These are phyloP conservation scores for Hololepta plana DNA, from an alignment of 2,888 invertebrate species.

Conservation along the genomic window DNA sequence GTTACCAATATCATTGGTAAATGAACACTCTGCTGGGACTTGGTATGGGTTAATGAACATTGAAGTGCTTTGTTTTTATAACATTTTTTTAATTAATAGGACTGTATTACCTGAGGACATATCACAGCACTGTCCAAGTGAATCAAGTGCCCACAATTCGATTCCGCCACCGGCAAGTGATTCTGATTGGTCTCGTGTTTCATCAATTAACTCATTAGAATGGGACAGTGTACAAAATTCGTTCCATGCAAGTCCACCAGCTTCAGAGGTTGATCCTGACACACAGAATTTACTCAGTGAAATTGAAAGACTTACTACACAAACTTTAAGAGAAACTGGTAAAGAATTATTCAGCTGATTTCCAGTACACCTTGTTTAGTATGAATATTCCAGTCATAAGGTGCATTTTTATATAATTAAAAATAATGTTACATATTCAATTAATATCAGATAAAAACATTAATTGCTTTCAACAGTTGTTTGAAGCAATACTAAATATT, in stretches of 20 bases:
- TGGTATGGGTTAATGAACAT: conserved; percentile 22
- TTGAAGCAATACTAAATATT: not conserved
- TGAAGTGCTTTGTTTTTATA: conserved; percentile 1
- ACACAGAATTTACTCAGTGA: conserved; percentile 45
- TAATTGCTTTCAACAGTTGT: too few species aligned
- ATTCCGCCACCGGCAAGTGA: conserved; percentile 15
- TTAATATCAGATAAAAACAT: too few species aligned
- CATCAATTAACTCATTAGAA: conserved; percentile 47
- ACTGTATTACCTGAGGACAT: conserved; percentile 10
- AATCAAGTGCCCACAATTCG: conserved; percentile 16
- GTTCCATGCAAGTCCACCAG: conserved; percentile 21
- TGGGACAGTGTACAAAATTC: conserved; percentile 42
- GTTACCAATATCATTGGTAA: conserved; percentile 20
- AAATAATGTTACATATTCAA: too few species aligned
- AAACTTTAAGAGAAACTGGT: conserved; percentile 46
- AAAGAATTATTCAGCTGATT: conserved; percentile 24
- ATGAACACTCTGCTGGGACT: conserved; percentile 24
- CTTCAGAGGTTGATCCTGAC: conserved; percentile 39
- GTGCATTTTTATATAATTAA: too few species aligned
- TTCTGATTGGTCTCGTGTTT: conserved; percentile 39
- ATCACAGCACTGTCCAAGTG: conserved; percentile 10
- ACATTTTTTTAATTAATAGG: not conserved
- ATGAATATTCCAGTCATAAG: too few species aligned
- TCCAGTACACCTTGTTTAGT: too few species aligned
- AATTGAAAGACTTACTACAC: conserved; percentile 46